Percentiles rank a stretch among this genome's conserved stretches.
phyloP scores from a whole-genome alignment of 2,113 vertebrate species.

The Chiloscyllium plagiosum region DNA sequence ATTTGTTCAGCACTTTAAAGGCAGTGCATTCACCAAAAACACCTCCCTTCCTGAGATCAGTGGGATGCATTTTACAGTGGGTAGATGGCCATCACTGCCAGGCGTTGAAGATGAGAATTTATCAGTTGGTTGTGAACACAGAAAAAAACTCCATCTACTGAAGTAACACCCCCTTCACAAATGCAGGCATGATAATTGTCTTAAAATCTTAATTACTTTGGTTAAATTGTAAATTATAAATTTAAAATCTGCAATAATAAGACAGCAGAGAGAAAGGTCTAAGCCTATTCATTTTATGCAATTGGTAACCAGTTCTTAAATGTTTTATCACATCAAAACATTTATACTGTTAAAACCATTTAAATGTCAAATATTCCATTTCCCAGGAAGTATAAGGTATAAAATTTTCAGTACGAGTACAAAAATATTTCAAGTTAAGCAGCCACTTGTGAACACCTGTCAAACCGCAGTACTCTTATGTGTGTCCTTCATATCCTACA shows the following conservation, averaged over 20 bases:
- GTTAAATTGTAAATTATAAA: conserved; percentile 32
- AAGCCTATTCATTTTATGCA: conserved; percentile 37
- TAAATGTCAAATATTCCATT: conserved; percentile 39
- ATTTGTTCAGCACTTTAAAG: background rate
- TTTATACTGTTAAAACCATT: conserved; percentile 37
- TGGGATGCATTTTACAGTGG: background rate
- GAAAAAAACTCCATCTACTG: background rate
- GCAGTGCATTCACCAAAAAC: background rate
- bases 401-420: conserved; percentile 37
- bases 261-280: background rate
- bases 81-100: background rate
- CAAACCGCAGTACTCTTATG: conserved; percentile 36
- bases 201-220: conserved; percentile 34
- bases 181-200: background rate
- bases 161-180: background rate
- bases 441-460: conserved; percentile 38
- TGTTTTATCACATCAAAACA: conserved; percentile 38
- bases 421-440: conserved; percentile 39
- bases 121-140: background rate
- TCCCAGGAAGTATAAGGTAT: conserved; percentile 38
- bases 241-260: conserved; percentile 26
- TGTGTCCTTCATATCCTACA: conserved; percentile 37
- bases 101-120: background rate
- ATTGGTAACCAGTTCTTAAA: conserved; percentile 38
- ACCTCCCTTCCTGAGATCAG: background rate